Evolutionary conservation across 2,113 vertebrate genomes (phyloP).

Genomic region (Lophotis ruficrista): DNA sequence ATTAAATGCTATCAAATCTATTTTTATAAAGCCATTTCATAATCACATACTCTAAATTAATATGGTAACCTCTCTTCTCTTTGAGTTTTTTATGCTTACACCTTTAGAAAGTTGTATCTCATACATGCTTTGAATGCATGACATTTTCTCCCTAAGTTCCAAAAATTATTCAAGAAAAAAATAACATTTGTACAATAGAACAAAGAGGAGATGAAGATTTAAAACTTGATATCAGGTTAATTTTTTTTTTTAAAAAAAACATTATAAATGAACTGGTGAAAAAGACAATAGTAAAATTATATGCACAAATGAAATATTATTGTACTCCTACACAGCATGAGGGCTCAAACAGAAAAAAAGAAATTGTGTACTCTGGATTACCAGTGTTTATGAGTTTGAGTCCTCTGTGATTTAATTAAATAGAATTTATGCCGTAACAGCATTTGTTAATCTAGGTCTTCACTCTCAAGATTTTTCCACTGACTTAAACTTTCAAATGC

Average conservation of each 20-base stretch:
- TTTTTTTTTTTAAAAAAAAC: neutral
- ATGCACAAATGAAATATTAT: neutral
- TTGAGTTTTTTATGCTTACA: neutral
- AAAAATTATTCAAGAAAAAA: neutral
- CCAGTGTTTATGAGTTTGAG: neutral
- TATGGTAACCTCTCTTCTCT: neutral
- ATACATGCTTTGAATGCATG: neutral
- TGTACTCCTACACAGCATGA: neutral
- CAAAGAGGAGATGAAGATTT: neutral
- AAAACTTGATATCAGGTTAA: neutral
- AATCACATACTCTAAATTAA: neutral
- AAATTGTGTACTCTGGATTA: neutral
- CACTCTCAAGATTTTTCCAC: neutral
- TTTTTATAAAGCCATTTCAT: neutral
- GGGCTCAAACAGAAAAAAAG: neutral
- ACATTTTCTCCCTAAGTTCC: neutral
- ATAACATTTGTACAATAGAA: neutral
- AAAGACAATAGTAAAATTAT: constrained; percentile 7
- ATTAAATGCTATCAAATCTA: neutral
- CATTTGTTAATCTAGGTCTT: neutral
- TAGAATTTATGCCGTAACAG: neutral
- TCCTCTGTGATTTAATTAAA: neutral
- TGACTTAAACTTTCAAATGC: neutral
- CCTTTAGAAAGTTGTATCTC: neutral
- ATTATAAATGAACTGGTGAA: neutral